Evolutionary conservation across 2,797 vertebrate species (phyloP), one percentile per base, ranked within the genome.

Genomic region (Siniperca obscura): DNA sequence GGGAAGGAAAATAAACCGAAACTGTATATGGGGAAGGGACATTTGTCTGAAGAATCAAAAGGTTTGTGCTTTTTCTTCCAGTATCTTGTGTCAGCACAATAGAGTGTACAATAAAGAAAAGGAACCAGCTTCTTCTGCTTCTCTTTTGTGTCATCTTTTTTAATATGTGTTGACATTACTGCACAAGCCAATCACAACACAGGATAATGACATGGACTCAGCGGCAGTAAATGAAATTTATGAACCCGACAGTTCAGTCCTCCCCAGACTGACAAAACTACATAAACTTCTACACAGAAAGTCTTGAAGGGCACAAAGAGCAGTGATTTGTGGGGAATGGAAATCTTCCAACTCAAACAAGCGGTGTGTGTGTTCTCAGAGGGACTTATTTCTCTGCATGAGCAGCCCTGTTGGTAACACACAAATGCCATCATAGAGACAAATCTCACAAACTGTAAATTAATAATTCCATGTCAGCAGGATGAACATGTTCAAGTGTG

Each of bases 211-310:
- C 36, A 52, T 13, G 27, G 12, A 16, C 50, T 52, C 52, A 19
- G 30, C 3, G 17, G 50, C 55, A 68, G 9, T 48, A 50, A 73
- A 62, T 25, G 2, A 69, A 40, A 17, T 68, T 21, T 55, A 66
- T 66, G 25, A 2, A 38, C 3, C 42, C 3, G 30, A 27, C 46
- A 36, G 30, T 46, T 36, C 5, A 25, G 53, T 25, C 40, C 27
- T 10, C 19, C 61, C 12, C 17, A 56, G 16, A 44, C 44, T 36
- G 46, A 14, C 21, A 67, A 61, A 81, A 70, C 44, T 34, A 61
- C n/a, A 69, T 40, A 40, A 80, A 61, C 21, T 25, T 38, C 44
- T 22, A 71, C 22, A 74, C 3, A 52, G 27, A 61, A 72, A 68
- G 44, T 25, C 46, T 22, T 40, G 40, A 57, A 36, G 7, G 52